Conservation (phyloP, 37 sponge, comb jelly and placozoan genomes). For the Ephydatia muelleri region DNA sequence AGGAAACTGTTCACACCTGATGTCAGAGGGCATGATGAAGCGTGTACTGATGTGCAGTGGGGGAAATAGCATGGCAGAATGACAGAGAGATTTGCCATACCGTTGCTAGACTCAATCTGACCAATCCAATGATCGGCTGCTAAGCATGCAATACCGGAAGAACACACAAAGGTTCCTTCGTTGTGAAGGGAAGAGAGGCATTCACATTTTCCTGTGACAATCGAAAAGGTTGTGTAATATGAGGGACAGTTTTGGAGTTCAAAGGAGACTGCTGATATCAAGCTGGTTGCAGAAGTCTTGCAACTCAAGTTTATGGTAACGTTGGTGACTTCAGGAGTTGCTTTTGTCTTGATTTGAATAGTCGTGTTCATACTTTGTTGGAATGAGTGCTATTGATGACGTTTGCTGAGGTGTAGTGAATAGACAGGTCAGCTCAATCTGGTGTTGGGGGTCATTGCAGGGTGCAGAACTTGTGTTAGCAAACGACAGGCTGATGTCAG, state of each 20-base stretch:
- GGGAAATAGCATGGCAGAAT: not conserved
- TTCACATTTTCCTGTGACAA: not conserved
- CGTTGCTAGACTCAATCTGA: not conserved
- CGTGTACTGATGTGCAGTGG: not conserved
- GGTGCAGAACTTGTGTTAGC: not conserved
- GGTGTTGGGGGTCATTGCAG: not conserved
- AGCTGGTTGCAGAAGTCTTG: not conserved
- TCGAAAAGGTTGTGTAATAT: not conserved
- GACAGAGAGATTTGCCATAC: not conserved
- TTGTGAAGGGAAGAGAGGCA: not conserved
- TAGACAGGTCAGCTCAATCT: not conserved
- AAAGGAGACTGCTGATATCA: not conserved
- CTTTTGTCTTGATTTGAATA: not conserved
- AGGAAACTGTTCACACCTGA: not conserved
- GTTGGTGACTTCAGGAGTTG: not conserved
- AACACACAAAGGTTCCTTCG: not conserved
- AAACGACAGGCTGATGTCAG: not conserved
- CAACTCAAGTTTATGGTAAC: not conserved
- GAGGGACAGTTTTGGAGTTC: not conserved
- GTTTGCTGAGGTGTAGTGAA: not conserved
- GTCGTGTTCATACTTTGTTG: not conserved
- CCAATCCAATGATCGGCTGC: not conserved
- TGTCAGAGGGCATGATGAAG: not conserved
- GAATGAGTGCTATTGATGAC: not conserved
- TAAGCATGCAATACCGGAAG: conserved; percentile 1